Percentiles rank a stretch among this genome's conserved stretches.
These are phyloP conservation scores for Loripinus fragilis DNA, from an alignment of 2,888 invertebrate genomes.

Conservation along the genomic window DNA sequence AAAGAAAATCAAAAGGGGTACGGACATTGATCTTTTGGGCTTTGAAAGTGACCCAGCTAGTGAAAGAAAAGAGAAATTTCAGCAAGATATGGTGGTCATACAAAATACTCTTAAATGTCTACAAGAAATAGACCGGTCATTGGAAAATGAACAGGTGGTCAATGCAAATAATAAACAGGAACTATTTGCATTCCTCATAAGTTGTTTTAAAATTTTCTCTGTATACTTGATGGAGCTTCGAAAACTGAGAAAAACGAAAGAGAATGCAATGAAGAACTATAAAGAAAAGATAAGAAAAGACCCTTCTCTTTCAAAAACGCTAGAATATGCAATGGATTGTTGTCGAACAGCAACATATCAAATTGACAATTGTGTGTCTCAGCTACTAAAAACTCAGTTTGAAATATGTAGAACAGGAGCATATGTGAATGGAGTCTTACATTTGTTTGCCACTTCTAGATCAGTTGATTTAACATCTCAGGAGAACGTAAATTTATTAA, in stretches of 20 bases:
- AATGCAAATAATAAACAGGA: background rate
- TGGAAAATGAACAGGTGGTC: background rate
- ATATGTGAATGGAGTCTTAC: background rate
- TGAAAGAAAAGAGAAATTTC: background rate
- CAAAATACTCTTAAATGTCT: background rate
- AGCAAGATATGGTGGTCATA: background rate
- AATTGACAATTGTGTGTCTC: background rate
- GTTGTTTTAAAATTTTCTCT: conserved; percentile 13
- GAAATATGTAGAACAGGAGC: conserved; percentile 11
- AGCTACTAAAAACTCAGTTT: conserved; percentile 2
- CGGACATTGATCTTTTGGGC: no score
- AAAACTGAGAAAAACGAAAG: background rate
- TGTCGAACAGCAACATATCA: conserved; percentile 22
- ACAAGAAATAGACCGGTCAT: background rate
- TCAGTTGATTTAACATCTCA: background rate
- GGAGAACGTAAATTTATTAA: background rate
- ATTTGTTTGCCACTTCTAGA: background rate
- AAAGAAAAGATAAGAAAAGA: conserved; percentile 31
- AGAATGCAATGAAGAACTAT: conserved; percentile 16
- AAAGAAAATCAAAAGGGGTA: no score
- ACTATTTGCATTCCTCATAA: background rate
- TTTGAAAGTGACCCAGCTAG: no score
- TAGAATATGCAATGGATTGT: conserved; percentile 28
- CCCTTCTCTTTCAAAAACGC: conserved; percentile 11
- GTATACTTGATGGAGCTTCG: conserved; percentile 13